These are phyloP conservation scores for Leptarthrus brevirostris DNA, from an alignment of 2,888 invertebrate species.

Conservation along the genomic window DNA sequence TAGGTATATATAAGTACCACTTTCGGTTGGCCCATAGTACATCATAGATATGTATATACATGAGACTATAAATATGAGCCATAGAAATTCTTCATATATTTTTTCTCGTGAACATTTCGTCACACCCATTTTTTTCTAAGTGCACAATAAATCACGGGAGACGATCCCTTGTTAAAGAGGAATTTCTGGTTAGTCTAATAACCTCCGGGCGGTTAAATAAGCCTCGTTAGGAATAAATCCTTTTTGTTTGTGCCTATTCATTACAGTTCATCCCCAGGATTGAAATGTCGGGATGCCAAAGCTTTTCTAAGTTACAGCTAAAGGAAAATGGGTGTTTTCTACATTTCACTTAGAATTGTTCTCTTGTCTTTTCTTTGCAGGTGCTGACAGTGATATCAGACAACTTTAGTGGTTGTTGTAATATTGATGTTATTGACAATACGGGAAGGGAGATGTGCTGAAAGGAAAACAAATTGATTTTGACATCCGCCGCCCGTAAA, in stretches of 20 bases:
- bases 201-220: background rate
- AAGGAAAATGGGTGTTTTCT: constrained; percentile 7
- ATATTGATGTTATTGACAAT: constrained; percentile 20
- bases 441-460: background rate
- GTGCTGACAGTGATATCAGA: constrained; percentile 5
- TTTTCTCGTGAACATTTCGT: no score
- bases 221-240: background rate
- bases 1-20: no score
- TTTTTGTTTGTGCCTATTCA: background rate
- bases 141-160: background rate
- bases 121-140: no score
- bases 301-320: background rate
- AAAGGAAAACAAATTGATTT: constrained; percentile 24
- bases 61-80: no score
- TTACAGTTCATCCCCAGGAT: background rate
- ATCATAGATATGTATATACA: no score
- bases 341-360: constrained; percentile 12
- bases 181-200: background rate
- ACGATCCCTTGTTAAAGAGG: background rate
- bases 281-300: background rate
- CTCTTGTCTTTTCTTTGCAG: constrained; percentile 26
- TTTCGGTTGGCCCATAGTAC: no score
- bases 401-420: background rate
- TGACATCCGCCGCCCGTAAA: background rate
- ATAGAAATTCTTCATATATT: no score